Base-by-base conservation (phyloP, 2,888 invertebrate species). In the Deilephila porcellus region DNA sequence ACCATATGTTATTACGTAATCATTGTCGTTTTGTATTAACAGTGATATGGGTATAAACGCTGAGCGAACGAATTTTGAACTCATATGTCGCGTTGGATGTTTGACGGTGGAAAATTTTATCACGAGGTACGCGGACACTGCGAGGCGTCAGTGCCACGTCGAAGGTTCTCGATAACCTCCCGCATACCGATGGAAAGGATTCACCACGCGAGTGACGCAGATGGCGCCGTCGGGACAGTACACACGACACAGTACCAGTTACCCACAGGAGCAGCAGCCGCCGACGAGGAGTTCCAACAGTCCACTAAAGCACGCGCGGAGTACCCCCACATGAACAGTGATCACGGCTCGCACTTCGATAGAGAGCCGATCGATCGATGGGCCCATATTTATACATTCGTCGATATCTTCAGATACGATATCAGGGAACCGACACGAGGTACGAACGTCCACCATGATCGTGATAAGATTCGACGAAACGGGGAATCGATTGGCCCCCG, bases 381-480 rank as follows among this genome's bases (percentile, higher is more conserved):
- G 92, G 89, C 94, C 83, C 93, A 92, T 94, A 94, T 94, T 93
- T 94, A 94, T 94, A 94, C 93, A 90, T 93, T 94, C 92, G 87
- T 91, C 91, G 89, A 91, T 93, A 93, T 94, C 94, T 93, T 86
- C 84, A 87, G 93, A 94, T 94, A 94, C 85, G 90, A 90, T 94
- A 94, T 94, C 94, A 85, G 91, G 86, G 84, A 86, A 88, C 85
- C 85, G 91, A 89, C 92, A 88, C 92, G 90, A 91, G 90, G 91
- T 90, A 88, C 88, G 84, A 90, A 90, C 88, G 91, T 93, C 90
- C 93, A 93, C 92, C 93, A 92, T 93, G 90, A 92, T 92, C 81
- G 82, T 88, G 94, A 94, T 94, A 94, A 94, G 92, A 93, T 93
- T 91, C 79, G 83, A 85, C 83, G 83, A 83, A 86, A 88, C 90